Conservation (phyloP, 2,113 vertebrate species). For the Mobula birostris region DNA sequence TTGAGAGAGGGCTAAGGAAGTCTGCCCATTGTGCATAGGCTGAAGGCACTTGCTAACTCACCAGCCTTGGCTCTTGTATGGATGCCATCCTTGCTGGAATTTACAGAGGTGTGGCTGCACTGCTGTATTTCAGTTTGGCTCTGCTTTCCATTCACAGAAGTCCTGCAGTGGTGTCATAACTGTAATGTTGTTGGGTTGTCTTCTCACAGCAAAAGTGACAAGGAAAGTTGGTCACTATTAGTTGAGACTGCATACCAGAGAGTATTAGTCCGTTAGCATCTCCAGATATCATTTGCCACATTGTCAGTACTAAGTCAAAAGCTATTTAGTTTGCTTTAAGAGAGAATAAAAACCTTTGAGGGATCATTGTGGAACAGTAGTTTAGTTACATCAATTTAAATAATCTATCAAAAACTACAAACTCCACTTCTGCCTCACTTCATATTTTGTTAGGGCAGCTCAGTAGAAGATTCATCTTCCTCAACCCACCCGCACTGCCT, state of each 20-base stretch:
- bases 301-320: background rate
- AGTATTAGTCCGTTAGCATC: background rate
- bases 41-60: background rate
- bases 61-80: background rate
- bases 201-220: background rate
- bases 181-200: background rate
- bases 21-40: background rate
- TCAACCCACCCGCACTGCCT: background rate
- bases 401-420: background rate
- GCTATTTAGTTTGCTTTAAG: background rate
- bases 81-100: background rate
- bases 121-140: background rate
- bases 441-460: background rate
- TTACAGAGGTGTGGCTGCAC: background rate
- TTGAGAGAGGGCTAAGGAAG: background rate
- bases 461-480: background rate
- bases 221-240: background rate
- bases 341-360: background rate
- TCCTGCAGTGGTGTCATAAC: background rate
- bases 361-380: background rate
- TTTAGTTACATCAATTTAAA: background rate
- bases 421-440: background rate
- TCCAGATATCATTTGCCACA: background rate
- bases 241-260: background rate
- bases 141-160: background rate